Percentiles rank a stretch among this genome's conserved stretches.
phyloP scores from a whole-genome alignment of 2,113 vertebrate genomes.

The Desmodus rotundus region DNA sequence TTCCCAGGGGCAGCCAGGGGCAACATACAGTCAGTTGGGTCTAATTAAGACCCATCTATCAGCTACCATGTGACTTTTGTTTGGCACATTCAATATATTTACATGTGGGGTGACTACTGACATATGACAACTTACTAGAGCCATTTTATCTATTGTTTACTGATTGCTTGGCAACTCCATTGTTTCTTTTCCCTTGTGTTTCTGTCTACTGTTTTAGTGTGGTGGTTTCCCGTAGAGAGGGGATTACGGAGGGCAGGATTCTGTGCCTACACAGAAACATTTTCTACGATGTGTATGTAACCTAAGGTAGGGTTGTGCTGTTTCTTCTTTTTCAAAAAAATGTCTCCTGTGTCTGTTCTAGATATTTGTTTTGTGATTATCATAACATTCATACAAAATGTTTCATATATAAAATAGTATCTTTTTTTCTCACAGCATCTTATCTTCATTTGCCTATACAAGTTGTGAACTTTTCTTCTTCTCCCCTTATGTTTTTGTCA shows the following conservation, averaged over 20 bases:
- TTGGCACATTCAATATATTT: not conserved
- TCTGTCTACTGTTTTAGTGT: not conserved
- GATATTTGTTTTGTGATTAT: not conserved
- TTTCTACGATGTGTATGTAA: not conserved
- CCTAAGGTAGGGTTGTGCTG: not conserved
- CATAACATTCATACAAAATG: too few species aligned
- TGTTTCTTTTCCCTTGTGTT: not conserved
- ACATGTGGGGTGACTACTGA: not conserved
- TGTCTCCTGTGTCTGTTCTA: not conserved
- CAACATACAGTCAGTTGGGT: not conserved
- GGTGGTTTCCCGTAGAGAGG: not conserved
- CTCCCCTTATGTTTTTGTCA: not conserved
- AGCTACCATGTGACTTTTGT: not conserved
- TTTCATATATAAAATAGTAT: too few species aligned
- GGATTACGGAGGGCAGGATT: not conserved
- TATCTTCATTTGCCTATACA: not conserved
- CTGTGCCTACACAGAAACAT: not conserved
- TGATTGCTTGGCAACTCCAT: not conserved
- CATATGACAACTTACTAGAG: not conserved
- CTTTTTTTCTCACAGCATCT: too few species aligned
- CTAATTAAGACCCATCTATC: not conserved
- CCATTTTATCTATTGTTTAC: not conserved
- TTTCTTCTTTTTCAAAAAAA: not conserved
- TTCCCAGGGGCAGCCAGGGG: not conserved
- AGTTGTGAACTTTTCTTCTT: not conserved